A percentile compares a stretch with the other conserved stretches of the same genome.
Evolutionary conservation across 2,797 vertebrate genomes (phyloP).

Genomic region (Spinibarbus caldwelli): DNA sequence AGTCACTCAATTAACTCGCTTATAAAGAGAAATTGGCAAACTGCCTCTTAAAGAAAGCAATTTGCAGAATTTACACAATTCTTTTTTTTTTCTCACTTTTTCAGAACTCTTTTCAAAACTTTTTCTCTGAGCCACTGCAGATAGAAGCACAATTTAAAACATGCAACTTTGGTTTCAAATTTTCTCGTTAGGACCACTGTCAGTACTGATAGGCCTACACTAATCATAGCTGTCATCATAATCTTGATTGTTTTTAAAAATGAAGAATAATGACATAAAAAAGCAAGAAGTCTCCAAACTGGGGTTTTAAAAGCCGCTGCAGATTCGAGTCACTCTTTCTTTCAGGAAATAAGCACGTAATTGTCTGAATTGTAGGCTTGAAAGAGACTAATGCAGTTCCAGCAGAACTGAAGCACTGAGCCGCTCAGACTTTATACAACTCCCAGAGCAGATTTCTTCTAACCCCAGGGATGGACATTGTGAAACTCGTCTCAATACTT

Average conservation of each 20-base stretch:
- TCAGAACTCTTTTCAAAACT: neutral
- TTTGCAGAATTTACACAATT: no score
- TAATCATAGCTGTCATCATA: neutral
- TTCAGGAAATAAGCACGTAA: neutral
- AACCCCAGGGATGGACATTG: conserved; percentile 65
- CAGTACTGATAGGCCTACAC: neutral
- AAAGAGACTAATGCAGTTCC: neutral
- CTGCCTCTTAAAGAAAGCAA: neutral
- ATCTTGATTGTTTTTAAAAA: neutral
- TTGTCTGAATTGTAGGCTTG: conserved; percentile 57
- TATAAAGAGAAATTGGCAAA: neutral
- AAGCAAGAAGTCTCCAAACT: neutral
- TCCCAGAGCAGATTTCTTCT: conserved; percentile 70
- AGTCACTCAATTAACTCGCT: neutral
- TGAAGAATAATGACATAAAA: neutral
- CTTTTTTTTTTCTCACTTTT: no score
- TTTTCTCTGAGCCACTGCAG: neutral
- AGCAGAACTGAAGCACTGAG: conserved; percentile 51
- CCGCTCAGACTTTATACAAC: conserved; percentile 33
- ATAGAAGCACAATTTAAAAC: neutral
- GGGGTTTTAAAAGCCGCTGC: neutral
- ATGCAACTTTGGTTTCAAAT: neutral
- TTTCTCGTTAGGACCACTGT: neutral
- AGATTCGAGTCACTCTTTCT: neutral
- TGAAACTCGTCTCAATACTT: neutral